Base-by-base conservation (phyloP, 1,140 invertebrate genomes). In the Calliphora vicina region DNA sequence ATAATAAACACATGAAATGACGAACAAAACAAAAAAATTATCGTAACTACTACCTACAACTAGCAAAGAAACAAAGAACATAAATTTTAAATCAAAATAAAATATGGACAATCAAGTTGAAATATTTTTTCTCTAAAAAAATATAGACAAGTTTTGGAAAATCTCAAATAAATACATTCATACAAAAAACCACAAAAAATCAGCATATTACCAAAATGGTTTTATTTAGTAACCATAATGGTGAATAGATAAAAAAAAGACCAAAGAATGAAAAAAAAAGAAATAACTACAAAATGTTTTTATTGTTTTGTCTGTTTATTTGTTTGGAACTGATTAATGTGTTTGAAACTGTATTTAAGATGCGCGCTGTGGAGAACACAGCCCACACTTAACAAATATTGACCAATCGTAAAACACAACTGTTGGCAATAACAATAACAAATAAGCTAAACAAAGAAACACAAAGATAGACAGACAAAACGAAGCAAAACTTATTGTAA, bases 1-100 rank as follows among this genome's bases (percentile, higher is more conserved):
- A n/a, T 35, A 73, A 73, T 27, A 73, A 27, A 82, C 67, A 25
- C 15, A 42, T 76, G 73, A 80, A 78, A 80, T 43, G n/a, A 42
- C 15, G 25, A 80, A 71, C 57, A 42, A 83, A 72, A 25, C 57
- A 57, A 45, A 82, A 4, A 35, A 5, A 35, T n/a, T n/a, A 35
- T 35, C 35, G 1, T 35, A 8, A 35, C 35, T 35, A n/a, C 42
- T 9, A 73, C 35, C 67, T 29, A 82, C 81, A 71, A 72, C 27
- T 26, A 42, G 27, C 13, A 72, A 82, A 42, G 61, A 82, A 82
- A 61, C 27, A 81, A 13, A 50, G 13, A 50, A 50, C 12, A 50
- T 50, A 50, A 13, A 50, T 50, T 50, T 50, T 50, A 50, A 35
- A 35, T 1, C 45, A 6, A 50, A 0, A 6, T 13, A 50, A 50